Percentiles rank a stretch among this genome's conserved stretches.
These are phyloP conservation scores for Hydropotes inermis DNA, from an alignment of 2,113 vertebrate species.

Conservation along the genomic window DNA sequence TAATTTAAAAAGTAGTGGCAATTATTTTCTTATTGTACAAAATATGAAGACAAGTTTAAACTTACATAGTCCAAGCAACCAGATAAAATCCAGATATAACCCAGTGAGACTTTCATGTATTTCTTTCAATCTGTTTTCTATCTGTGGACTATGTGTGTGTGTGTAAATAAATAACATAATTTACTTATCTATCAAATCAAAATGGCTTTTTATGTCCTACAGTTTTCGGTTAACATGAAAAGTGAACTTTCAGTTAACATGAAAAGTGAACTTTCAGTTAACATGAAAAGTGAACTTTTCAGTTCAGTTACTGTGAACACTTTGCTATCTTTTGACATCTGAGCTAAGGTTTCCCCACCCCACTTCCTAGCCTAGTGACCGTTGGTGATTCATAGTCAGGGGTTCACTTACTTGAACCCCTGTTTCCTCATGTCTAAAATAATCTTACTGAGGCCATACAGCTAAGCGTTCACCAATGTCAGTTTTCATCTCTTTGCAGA, in stretches of 20 bases:
- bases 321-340: not conserved
- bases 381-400: not conserved
- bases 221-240: not conserved
- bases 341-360: not conserved
- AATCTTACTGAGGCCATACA: not conserved
- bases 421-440: not conserved
- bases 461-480: not conserved
- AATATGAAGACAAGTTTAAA: not conserved
- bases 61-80: not conserved
- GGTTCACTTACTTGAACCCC: not conserved
- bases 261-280: no score
- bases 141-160: not conserved
- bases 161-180: not conserved
- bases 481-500: not conserved
- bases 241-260: no score
- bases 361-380: not conserved
- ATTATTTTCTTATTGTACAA: not conserved
- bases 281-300: no score
- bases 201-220: not conserved
- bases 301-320: not conserved
- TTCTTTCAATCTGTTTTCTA: not conserved
- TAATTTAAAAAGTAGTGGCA: not conserved
- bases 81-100: not conserved
- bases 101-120: no score
- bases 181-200: not conserved